Conservation (phyloP, 2,888 invertebrate species). For the Zelleria hepariella region DNA sequence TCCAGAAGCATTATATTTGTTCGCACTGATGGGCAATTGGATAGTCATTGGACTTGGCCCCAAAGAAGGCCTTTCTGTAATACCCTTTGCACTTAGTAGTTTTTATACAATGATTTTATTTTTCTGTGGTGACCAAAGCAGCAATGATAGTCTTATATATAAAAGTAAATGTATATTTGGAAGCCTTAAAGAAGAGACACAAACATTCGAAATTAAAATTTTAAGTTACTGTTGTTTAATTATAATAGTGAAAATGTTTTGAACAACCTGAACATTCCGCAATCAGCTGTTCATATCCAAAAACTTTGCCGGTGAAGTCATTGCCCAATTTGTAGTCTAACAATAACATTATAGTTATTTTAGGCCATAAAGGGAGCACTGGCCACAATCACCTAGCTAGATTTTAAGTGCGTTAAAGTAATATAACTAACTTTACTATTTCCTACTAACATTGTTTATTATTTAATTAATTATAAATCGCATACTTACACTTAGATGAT, state of each 20-base stretch:
- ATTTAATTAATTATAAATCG: background rate
- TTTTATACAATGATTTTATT: background rate
- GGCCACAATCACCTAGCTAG: background rate
- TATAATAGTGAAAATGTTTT: background rate
- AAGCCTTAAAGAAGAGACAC: no score
- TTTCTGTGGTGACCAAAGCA: background rate
- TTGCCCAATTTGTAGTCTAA: background rate
- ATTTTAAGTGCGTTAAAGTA: background rate
- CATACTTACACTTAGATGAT: background rate
- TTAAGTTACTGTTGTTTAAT: background rate
- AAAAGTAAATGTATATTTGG: background rate
- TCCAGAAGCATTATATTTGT: no score
- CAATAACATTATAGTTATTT: no score
- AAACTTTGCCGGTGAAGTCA: background rate
- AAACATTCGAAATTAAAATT: no score
- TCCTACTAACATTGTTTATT: background rate
- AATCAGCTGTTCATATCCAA: background rate
- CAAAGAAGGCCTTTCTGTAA: no score
- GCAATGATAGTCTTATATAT: no score
- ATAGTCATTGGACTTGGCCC: no score
- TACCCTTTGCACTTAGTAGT: background rate
- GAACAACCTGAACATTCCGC: background rate
- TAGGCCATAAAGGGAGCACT: background rate
- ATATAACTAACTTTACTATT: background rate
- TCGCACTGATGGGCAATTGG: no score